phyloP scores from a whole-genome alignment of 2,888 invertebrate genomes.

The Ypsolopha sequella region DNA sequence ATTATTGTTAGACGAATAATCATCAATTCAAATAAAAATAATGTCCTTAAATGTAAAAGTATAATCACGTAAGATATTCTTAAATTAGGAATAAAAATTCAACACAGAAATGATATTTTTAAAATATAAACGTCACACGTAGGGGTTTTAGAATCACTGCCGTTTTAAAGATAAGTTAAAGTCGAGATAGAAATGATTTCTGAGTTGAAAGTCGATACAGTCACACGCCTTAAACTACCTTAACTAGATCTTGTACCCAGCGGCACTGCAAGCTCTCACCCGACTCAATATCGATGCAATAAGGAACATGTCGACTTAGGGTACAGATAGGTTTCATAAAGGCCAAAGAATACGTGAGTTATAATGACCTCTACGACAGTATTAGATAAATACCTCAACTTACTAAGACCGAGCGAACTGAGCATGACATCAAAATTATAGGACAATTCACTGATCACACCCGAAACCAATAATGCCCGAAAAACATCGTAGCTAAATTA shows the following conservation, averaged over 20 bases:
- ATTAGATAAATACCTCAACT: background rate
- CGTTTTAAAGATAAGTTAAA: slow-evolving; percentile 22
- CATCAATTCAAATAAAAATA: background rate
- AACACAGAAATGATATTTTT: background rate
- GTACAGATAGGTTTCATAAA: slow-evolving; percentile 29
- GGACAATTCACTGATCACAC: background rate
- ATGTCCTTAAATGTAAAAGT: slow-evolving; percentile 2
- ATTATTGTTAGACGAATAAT: slow-evolving; percentile 24
- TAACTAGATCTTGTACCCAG: slow-evolving; percentile 42
- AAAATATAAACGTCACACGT: slow-evolving; percentile 13
- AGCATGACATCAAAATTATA: background rate
- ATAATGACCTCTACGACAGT: slow-evolving; percentile 50
- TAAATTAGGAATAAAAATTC: background rate
- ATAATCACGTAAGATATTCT: background rate
- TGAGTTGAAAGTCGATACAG: slow-evolving; percentile 41
- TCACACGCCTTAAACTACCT: slow-evolving; percentile 55
- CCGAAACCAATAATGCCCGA: background rate
- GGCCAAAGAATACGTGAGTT: slow-evolving; percentile 57
- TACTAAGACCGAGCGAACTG: background rate
- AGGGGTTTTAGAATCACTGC: slow-evolving; percentile 47
- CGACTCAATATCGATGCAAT: slow-evolving; percentile 12
- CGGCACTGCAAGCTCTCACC: slow-evolving; percentile 35
- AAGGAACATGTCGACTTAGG: slow-evolving; percentile 39
- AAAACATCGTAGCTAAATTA: background rate
- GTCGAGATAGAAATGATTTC: slow-evolving; percentile 31